phyloP scores from a whole-genome alignment of 1,140 invertebrate species.

The Drosophila elegans region DNA sequence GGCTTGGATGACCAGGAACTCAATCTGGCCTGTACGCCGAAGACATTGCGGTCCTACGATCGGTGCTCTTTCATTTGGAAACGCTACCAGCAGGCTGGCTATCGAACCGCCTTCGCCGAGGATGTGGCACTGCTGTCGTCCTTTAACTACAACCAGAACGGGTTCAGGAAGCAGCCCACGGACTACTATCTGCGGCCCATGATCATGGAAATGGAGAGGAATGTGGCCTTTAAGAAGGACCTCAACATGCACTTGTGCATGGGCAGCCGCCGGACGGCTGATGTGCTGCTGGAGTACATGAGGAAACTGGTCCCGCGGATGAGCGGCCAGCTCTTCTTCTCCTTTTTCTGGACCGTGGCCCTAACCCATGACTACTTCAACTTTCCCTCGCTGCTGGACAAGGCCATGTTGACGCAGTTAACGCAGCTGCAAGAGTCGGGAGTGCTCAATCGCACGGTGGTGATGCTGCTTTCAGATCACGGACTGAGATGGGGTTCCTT shows the following conservation, averaged over 20 bases:
- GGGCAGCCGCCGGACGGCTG: slow-evolving; percentile 85
- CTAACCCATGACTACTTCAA: slow-evolving; percentile 79
- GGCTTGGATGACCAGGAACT: slow-evolving; percentile 88
- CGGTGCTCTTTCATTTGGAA: slow-evolving; percentile 93
- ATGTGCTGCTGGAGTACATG: slow-evolving; percentile 86
- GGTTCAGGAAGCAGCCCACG: slow-evolving; percentile 87
- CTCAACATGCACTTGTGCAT: slow-evolving; percentile 86
- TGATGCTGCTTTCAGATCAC: slow-evolving; percentile 96
- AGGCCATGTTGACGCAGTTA: slow-evolving; percentile 12
- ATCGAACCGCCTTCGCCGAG: slow-evolving; percentile 91
- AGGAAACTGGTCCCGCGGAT: slow-evolving; percentile 88
- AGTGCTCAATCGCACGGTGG: slow-evolving; percentile 87
- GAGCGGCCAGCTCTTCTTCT: slow-evolving; percentile 27
- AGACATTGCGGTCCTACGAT: slow-evolving; percentile 86
- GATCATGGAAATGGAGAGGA: slow-evolving; percentile 39
- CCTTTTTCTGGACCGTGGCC: slow-evolving; percentile 36
- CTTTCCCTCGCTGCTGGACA: slow-evolving; percentile 29
- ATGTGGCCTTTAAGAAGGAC: slow-evolving; percentile 64
- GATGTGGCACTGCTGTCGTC: slow-evolving; percentile 90
- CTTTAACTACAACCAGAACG: slow-evolving; percentile 91
- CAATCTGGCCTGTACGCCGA: slow-evolving; percentile 86
- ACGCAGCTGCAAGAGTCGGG: slow-evolving; percentile 32
- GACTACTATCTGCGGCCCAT: slow-evolving; percentile 41
- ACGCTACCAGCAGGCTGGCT: slow-evolving; percentile 89
- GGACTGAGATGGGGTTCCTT: slow-evolving; percentile 93